Percentiles rank a stretch among this genome's conserved stretches.
These are phyloP conservation scores for Callinectes sapidus DNA, from an alignment of 2,888 invertebrate genomes.

Conservation along the genomic window DNA sequence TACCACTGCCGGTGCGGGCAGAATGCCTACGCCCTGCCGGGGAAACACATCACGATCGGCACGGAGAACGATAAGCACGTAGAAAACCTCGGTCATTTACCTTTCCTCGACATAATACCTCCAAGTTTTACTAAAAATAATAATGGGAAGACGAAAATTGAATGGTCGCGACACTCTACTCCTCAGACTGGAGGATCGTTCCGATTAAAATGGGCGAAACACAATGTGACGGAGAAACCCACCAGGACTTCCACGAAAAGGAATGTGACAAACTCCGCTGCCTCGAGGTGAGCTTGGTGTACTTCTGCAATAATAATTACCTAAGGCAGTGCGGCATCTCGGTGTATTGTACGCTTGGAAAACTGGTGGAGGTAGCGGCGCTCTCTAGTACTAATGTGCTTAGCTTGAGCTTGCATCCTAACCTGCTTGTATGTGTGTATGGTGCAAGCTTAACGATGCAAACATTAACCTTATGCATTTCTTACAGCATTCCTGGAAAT, in stretches of 20 bases:
- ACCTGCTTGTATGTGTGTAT: not conserved
- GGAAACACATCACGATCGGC: not conserved
- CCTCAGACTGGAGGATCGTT: slow-evolving; percentile 42
- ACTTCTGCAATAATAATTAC: not conserved
- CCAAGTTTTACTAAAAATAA: not conserved
- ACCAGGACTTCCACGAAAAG: not conserved
- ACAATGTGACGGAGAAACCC: not conserved
- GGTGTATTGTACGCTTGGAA: not conserved
- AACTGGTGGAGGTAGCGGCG: not conserved
- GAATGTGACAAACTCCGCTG: not conserved
- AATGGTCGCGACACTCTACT: slow-evolving; percentile 42
- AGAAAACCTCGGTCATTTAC: not conserved
- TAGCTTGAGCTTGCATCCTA: not conserved
- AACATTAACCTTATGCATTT: not conserved
- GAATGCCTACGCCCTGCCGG: not conserved
- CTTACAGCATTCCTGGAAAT: not conserved
- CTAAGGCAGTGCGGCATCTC: not conserved
- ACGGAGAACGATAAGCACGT: not conserved
- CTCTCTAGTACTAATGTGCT: not conserved
- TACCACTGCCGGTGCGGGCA: slow-evolving; percentile 42
- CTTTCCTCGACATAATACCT: slow-evolving; percentile 46
- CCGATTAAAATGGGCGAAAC: slow-evolving; percentile 31
- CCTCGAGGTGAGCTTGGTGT: not conserved
- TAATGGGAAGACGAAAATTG: slow-evolving; percentile 11
- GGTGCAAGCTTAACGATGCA: not conserved